Evolutionary conservation across 2,888 invertebrate species (phyloP).

Genomic region (Aspidiotus destructor): DNA sequence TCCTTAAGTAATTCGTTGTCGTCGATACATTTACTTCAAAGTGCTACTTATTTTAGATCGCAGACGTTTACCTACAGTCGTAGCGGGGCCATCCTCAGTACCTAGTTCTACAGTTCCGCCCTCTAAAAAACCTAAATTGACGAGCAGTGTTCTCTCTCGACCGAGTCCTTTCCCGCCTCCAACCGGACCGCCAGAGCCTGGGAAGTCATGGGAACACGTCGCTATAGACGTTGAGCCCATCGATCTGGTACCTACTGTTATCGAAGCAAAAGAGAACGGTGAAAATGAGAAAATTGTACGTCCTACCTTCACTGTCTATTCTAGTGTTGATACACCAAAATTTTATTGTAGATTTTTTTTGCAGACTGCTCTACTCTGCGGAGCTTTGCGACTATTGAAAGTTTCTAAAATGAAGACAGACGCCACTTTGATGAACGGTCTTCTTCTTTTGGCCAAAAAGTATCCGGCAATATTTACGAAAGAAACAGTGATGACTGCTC

Average conservation of each 20-base stretch:
- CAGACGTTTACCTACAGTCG: background rate
- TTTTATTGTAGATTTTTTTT: background rate
- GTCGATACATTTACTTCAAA: background rate
- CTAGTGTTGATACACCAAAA: background rate
- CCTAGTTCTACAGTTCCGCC: conserved; percentile 21
- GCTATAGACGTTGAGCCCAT: conserved; percentile 72
- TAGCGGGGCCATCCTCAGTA: conserved; percentile 1
- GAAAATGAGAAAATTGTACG: conserved; percentile 67
- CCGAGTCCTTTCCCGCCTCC: conserved; percentile 34
- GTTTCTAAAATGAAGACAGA: conserved; percentile 75
- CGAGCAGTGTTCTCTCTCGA: conserved; percentile 25
- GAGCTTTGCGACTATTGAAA: conserved; percentile 71
- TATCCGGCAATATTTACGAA: conserved; percentile 66
- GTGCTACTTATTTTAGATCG: conserved; percentile 5
- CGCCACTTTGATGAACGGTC: conserved; percentile 59
- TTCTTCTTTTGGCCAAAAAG: conserved; percentile 71
- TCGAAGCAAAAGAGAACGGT: conserved; percentile 64
- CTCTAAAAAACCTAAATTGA: conserved; percentile 36
- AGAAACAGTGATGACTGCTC: conserved; percentile 63
- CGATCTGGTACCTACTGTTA: conserved; percentile 63
- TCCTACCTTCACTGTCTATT: conserved; percentile 30
- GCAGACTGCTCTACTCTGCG: conserved; percentile 67
- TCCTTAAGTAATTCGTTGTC: background rate
- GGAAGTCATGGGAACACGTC: conserved; percentile 59
- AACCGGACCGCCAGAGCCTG: conserved; percentile 31